Conservation (phyloP, 2,888 invertebrate species). For the Stramonita haemastoma region DNA sequence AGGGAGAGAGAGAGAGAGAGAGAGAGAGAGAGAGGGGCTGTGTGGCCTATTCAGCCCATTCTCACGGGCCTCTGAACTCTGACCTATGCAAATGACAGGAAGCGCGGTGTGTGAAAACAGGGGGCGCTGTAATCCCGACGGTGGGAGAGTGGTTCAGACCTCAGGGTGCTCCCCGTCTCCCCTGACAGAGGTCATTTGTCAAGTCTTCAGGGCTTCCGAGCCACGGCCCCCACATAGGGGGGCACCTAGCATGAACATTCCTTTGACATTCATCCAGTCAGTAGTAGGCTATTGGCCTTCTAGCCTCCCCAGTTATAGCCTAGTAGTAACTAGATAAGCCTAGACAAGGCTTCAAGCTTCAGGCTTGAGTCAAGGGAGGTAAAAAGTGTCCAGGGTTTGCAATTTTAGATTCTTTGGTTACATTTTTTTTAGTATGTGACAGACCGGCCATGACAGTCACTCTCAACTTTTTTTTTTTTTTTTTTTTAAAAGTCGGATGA, state of each 20-base stretch:
- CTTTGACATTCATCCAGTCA: background rate
- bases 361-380: too few relatives aligned
- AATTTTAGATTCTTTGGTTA: background rate
- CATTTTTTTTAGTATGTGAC: background rate
- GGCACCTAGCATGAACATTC: background rate
- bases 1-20: background rate
- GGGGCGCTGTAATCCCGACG: conserved; percentile 22
- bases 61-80: conserved; percentile 12
- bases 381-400: background rate
- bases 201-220: background rate
- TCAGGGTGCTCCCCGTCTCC: background rate
- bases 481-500: too few relatives aligned
- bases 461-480: too few relatives aligned
- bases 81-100: conserved; percentile 37
- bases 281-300: background rate
- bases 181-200: conserved; percentile 10
- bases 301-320: background rate
- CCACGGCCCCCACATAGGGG: background rate
- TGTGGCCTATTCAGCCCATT: background rate
- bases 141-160: background rate
- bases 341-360: background rate
- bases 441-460: background rate
- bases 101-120: conserved; percentile 34
- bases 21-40: too few relatives aligned
- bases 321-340: background rate